phyloP scores from a whole-genome alignment of 2,888 invertebrate genomes.

The Cantharis nigra region DNA sequence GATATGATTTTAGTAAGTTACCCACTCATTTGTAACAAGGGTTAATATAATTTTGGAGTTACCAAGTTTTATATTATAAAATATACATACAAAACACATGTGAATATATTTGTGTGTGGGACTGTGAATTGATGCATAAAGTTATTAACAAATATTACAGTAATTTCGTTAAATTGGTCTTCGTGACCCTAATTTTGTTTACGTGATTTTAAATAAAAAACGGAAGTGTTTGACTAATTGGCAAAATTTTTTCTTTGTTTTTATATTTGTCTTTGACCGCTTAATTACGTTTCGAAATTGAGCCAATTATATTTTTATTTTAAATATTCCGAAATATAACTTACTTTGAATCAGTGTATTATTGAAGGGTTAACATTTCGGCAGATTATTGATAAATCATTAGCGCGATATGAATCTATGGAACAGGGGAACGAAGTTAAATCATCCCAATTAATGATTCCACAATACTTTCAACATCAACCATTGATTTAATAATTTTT shows the following conservation, averaged over 20 bases:
- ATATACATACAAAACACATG: conserved; percentile 4
- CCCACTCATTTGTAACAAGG: conserved; percentile 17
- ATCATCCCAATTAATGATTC: background rate
- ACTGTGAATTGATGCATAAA: conserved; percentile 30
- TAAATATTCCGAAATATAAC: background rate
- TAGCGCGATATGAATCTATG: background rate
- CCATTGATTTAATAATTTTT: background rate
- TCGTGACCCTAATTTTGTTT: conserved; percentile 5
- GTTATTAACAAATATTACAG: conserved; percentile 28
- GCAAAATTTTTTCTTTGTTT: conserved; percentile 14
- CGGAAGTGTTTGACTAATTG: conserved; percentile 27
- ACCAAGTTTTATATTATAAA: conserved; percentile 15
- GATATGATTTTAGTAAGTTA: background rate
- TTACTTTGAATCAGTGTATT: background rate
- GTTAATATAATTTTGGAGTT: conserved; percentile 16
- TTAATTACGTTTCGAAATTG: background rate
- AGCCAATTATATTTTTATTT: background rate
- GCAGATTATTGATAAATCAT: background rate
- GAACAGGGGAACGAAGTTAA: background rate
- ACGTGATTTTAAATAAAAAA: conserved; percentile 23
- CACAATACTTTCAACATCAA: background rate
- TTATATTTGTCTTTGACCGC: background rate
- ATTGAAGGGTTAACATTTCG: background rate
- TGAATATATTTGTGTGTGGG: conserved; percentile 27
- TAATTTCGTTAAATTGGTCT: conserved; percentile 15